Conservation (phyloP, 2,888 invertebrate species). For the Ennomos fuscantarius region DNA sequence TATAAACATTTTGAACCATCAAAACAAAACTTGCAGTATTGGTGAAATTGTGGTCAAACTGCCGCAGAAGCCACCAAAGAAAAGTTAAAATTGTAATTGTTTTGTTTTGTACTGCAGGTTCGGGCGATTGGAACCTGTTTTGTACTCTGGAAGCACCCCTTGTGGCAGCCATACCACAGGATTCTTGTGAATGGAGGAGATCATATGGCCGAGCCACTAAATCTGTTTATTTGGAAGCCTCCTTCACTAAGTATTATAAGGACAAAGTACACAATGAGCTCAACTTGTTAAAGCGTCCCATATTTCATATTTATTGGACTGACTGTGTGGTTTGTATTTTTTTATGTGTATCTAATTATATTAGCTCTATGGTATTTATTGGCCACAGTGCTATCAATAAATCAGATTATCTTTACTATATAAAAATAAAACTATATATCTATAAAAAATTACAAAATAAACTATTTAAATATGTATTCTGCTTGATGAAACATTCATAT, state of each 20-base stretch:
- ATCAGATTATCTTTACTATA: too few relatives aligned
- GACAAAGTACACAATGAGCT: constrained; percentile 90
- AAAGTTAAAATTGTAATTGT: too few relatives aligned
- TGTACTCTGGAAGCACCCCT: constrained; percentile 92
- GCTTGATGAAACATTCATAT: too few relatives aligned
- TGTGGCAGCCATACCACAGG: constrained; percentile 92
- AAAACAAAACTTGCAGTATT: constrained; percentile 23
- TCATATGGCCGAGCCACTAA: constrained; percentile 95
- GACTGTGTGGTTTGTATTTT: constrained; percentile 92
- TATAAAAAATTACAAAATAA: too few relatives aligned
- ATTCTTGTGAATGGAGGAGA: constrained; percentile 96
- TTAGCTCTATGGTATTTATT: too few relatives aligned
- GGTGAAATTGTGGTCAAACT: too few relatives aligned
- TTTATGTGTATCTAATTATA: constrained; percentile 4
- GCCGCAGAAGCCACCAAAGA: too few relatives aligned
- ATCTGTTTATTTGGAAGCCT: constrained; percentile 92
- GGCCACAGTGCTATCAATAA: too few relatives aligned
- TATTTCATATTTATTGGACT: constrained; percentile 97
- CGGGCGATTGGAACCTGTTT: constrained; percentile 94
- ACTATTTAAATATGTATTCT: too few relatives aligned
- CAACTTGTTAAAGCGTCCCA: constrained; percentile 93
- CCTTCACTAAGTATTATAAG: constrained; percentile 92
- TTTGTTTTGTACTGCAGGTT: constrained; percentile 83
- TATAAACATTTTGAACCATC: too few relatives aligned
- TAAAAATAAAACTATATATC: too few relatives aligned